These are phyloP conservation scores for Momotus momota DNA, from an alignment of 2,797 vertebrate genomes.

Conservation along the genomic window DNA sequence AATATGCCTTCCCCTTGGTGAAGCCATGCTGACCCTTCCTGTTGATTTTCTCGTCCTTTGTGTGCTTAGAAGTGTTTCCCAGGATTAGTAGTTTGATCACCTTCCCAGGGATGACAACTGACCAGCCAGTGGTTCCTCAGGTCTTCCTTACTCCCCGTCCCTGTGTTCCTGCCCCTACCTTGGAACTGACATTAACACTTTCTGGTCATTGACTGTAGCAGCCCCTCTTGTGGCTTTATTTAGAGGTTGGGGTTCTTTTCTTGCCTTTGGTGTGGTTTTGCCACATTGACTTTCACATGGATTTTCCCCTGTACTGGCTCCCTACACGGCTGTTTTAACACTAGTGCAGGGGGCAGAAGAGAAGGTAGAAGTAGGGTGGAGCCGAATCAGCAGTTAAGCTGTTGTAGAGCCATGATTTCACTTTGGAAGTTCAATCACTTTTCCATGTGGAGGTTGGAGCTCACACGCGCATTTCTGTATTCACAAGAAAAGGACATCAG, in stretches of 20 bases:
- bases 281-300: neutral
- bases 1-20: neutral
- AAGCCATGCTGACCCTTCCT: neutral
- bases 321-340: neutral
- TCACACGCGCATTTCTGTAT: neutral
- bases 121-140: neutral
- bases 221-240: neutral
- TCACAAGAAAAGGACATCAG: neutral
- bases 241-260: neutral
- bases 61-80: neutral
- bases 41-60: neutral
- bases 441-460: neutral
- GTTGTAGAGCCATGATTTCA: neutral
- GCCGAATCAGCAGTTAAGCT: neutral
- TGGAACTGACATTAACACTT: neutral
- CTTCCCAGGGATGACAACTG: neutral
- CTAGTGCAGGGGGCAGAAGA: neutral
- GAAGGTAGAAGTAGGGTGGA: neutral
- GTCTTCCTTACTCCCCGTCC: neutral
- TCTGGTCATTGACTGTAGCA: neutral
- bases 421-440: neutral
- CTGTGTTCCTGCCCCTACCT: neutral
- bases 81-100: neutral
- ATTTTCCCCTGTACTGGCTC: neutral
- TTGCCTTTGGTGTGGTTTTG: neutral